These are phyloP conservation scores for Caenorhabditis becei DNA, from an alignment of 2,888 invertebrate species.

Conservation along the genomic window DNA sequence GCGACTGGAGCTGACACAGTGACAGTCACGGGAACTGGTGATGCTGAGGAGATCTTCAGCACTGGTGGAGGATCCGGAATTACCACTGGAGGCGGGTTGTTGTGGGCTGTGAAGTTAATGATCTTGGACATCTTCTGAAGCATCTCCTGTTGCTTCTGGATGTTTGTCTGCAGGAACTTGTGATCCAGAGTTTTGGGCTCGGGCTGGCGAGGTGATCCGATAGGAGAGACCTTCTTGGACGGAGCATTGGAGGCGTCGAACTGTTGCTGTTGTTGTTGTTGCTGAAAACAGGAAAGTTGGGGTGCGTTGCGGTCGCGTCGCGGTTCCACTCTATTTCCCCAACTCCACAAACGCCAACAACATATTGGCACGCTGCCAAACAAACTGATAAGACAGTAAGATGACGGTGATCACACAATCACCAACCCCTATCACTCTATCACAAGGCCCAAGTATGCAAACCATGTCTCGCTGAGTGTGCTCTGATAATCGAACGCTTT, in stretches of 20 bases:
- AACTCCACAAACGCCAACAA: neutral
- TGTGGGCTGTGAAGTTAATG: constrained; percentile 3
- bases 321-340: neutral
- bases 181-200: constrained; percentile 17
- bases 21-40: neutral
- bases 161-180: constrained; percentile 17
- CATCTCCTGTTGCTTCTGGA: constrained; percentile 38
- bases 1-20: neutral
- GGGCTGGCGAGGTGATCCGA: neutral
- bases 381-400: constrained; percentile 19
- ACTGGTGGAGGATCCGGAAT: neutral
- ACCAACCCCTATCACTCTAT: neutral
- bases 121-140: constrained; percentile 36
- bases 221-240: constrained; percentile 1
- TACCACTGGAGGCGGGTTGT: neutral
- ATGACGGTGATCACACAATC: neutral
- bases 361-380: constrained; percentile 18
- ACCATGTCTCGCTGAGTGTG: constrained; percentile 15
- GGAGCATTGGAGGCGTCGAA: neutral
- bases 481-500: constrained; percentile 24
- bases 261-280: constrained; percentile 17
- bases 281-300: constrained; percentile 18
- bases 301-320: too few relatives aligned
- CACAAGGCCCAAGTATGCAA: constrained; percentile 13
- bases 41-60: neutral